Evolutionary conservation across 35 echinoderm and acorn worm species (phyloP), one percentile per base, ranked within the genome.

Genomic region (Heliocidaris erythrogramma): DNA sequence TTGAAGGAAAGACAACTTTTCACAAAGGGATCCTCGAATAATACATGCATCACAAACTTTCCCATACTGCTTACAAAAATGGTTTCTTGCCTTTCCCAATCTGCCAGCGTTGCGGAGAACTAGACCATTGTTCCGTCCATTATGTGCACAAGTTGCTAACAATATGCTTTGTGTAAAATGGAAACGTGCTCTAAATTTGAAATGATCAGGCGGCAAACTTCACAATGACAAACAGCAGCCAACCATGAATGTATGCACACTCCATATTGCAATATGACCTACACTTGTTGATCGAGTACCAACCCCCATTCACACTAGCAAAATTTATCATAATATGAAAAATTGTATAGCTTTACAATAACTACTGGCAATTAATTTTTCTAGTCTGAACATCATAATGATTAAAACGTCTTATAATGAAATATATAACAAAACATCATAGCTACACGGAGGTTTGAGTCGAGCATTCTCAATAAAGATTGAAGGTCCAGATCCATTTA

Each of bases 21-120:
- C 18, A 27, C 27, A 78, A 78, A 5, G 21, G 27, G 65, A 78
- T 18, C 18, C 65, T n/a, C 65, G 5, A 78, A 78, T 18, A 78
- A 78, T 78, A 78, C 65, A 78, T n/a, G 65, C 21, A 27, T 78
- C 65, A 78, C 65, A 78, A 78, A 78, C 65, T 78, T 78, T 78
- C 65, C 65, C 65, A 78, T 7, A 78, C 7, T 18, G 18, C 65
- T n/a, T 24, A 78, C 65, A 78, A 78, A 78, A 78, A 5, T 8
- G 7, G n/a, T 17, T 18, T 78, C 27, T 78, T 78, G 4, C 17
- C 18, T 7, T 5, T 78, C 27, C 5, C 17, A 78, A 78, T 78
- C 65, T 78, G 65, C 65, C 65, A 78, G 65, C 65, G 65, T 78
- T 78, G 65, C 65, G 27, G 65, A 18, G 27, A 21, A 78, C n/a